Evolutionary conservation across 2,113 vertebrate genomes (phyloP).

Genomic region (Notechis scutatus): DNA sequence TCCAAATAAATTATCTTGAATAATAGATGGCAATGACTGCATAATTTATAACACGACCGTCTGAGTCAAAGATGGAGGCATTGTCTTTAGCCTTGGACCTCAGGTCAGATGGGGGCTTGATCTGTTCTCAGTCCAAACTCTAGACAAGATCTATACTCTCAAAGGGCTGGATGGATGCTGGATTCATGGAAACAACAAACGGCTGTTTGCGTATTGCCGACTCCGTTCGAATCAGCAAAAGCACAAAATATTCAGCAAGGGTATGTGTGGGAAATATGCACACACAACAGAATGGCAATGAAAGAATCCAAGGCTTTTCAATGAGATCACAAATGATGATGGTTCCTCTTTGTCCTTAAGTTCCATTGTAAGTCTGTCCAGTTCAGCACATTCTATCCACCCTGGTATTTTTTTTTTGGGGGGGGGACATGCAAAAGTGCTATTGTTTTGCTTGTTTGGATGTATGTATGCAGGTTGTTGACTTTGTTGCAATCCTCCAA

Average conservation of each 20-base stretch:
- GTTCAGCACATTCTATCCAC: too few species aligned
- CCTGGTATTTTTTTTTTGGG: too few species aligned
- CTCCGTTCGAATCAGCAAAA: neutral
- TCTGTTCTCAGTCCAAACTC: neutral
- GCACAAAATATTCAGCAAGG: neutral
- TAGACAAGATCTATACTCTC: neutral
- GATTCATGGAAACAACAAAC: neutral
- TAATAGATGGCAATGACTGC: conserved; percentile 71
- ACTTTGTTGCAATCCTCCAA: neutral
- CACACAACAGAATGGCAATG: neutral
- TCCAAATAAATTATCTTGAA: conserved; percentile 73
- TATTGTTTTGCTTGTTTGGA: neutral
- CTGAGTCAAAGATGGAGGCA: conserved; percentile 29
- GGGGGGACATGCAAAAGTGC: neutral
- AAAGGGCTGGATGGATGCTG: neutral
- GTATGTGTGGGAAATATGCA: neutral
- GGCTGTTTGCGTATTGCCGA: neutral
- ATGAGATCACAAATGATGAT: too few species aligned
- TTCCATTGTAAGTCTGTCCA: too few species aligned
- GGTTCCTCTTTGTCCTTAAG: too few species aligned
- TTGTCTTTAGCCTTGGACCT: conserved; percentile 25
- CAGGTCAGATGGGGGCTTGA: conserved; percentile 7
- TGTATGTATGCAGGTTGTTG: neutral
- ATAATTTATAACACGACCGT: conserved; percentile 66
- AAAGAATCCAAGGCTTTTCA: neutral